These are phyloP conservation scores for Alentia gelatinosa DNA, from an alignment of 2,888 invertebrate genomes.

Conservation along the genomic window DNA sequence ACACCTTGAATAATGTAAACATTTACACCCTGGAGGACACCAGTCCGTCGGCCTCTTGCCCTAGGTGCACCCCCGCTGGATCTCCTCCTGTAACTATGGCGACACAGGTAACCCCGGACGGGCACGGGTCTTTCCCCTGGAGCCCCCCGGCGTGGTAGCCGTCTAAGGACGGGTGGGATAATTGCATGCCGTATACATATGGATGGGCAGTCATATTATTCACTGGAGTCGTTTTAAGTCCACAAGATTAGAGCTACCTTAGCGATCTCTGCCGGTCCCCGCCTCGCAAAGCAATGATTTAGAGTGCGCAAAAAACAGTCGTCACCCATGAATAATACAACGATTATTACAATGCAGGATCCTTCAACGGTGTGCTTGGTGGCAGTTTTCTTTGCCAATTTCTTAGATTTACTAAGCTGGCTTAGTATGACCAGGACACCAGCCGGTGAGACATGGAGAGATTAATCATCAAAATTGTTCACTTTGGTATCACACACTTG, in stretches of 20 bases:
- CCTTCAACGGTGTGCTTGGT: background rate
- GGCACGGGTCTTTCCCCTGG: no score
- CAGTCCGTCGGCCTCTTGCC: background rate
- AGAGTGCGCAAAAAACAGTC: background rate
- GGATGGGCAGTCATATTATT: background rate
- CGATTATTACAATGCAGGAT: background rate
- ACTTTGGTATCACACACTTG: background rate
- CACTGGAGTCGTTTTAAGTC: background rate
- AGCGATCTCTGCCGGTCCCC: background rate
- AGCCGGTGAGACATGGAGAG: no score
- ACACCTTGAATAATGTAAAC: conserved; percentile 43
- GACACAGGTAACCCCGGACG: background rate
- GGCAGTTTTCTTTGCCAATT: no score
- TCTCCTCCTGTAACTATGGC: conserved; percentile 5
- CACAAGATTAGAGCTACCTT: background rate
- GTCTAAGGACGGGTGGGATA: background rate
- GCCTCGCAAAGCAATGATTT: background rate
- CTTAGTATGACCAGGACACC: no score
- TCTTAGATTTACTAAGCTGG: no score
- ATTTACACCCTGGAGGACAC: background rate
- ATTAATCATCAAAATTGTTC: no score
- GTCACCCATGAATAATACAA: background rate
- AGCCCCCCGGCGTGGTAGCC: background rate
- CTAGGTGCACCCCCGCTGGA: background rate
- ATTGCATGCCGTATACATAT: background rate